phyloP scores from a whole-genome alignment of 2,888 invertebrate genomes.

The Eupithecia subfuscata region DNA sequence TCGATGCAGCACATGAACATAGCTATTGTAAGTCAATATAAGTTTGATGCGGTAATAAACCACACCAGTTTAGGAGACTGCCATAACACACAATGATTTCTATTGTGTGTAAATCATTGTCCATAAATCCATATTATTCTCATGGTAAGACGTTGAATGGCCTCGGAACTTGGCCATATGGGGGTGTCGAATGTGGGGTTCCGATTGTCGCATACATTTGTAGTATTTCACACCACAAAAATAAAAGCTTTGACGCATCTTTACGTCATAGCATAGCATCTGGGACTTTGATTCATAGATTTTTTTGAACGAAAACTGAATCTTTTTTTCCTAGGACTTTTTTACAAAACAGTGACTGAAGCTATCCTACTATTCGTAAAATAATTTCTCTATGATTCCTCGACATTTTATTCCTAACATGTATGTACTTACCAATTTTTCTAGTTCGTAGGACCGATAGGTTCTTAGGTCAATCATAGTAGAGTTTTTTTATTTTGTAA shows the following conservation, averaged over 20 bases:
- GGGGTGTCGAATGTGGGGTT: conserved; percentile 67
- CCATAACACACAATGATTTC: conserved; percentile 34
- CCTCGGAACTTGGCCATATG: conserved; percentile 61
- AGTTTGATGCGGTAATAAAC: conserved; percentile 28
- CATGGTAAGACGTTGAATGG: conserved; percentile 62
- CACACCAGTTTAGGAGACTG: conserved; percentile 21
- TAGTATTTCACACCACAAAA: conserved; percentile 62
- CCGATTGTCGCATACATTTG: conserved; percentile 65
- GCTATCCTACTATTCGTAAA: not conserved
- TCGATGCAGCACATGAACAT: not conserved
- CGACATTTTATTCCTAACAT: no score
- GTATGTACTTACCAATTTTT: no score
- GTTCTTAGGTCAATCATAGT: no score
- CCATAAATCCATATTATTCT: conserved; percentile 60
- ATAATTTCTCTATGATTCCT: no score
- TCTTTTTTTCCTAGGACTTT: not conserved
- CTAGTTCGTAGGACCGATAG: no score
- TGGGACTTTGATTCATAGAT: conserved; percentile 29
- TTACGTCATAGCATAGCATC: conserved; percentile 36
- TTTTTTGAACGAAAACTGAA: not conserved
- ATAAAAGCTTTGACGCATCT: conserved; percentile 39
- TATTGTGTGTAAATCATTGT: conserved; percentile 44
- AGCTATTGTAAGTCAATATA: conserved; percentile 8
- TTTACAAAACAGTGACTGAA: not conserved
- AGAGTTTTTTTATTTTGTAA: no score